These are phyloP conservation scores for Acanthisitta chloris DNA, from an alignment of 2,113 vertebrate species.

Conservation along the genomic window DNA sequence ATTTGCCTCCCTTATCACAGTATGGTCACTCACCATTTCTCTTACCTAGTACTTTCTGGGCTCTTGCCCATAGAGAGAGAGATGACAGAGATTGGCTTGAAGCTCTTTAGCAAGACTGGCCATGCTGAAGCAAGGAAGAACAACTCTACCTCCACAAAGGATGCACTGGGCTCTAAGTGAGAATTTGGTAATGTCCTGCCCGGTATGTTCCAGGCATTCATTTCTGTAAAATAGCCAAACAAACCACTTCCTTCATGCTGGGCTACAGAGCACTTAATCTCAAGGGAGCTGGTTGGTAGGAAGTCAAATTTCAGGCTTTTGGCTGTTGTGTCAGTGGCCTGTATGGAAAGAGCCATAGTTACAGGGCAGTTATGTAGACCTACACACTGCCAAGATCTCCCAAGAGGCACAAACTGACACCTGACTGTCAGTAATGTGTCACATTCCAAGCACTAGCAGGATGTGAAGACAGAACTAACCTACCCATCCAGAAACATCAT, in stretches of 20 bases:
- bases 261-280: not conserved
- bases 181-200: not conserved
- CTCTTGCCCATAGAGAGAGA: not conserved
- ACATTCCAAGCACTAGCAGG: not conserved
- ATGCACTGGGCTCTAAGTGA: not conserved
- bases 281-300: not conserved
- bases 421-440: not conserved
- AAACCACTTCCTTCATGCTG: not conserved
- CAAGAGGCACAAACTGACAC: not conserved
- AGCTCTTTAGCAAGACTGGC: not conserved
- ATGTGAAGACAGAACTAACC: not conserved
- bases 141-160: not conserved
- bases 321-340: not conserved
- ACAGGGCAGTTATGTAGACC: not conserved
- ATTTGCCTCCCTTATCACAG: not conserved
- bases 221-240: not conserved
- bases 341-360: not conserved
- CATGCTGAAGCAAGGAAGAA: not conserved
- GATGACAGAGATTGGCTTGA: not conserved
- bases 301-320: not conserved
- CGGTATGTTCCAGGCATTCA: not conserved
- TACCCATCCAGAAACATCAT: not conserved
- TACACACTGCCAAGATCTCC: not conserved
- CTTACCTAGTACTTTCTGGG: not conserved
- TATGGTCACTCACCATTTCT: rapidly evolving